Evolutionary conservation across 2,113 vertebrate species (phyloP), one percentile per base, ranked within the genome.

Genomic region (Oryzias curvinotus): DNA sequence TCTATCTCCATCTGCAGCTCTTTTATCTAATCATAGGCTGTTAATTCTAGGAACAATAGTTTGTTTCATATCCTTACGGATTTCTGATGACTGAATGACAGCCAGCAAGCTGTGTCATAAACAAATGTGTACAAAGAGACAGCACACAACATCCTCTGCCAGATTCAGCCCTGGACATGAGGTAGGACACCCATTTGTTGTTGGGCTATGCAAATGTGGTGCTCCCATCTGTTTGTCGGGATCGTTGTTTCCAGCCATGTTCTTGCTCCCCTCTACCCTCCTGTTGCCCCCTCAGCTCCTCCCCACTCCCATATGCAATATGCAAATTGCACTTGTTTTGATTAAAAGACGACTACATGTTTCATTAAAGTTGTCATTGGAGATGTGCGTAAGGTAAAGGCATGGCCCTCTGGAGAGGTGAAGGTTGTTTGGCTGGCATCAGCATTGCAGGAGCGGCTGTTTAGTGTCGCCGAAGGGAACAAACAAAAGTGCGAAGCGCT

Each of bases 311-410:
- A 51, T 63, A 41, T 16, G 4, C 67, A 61, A n/a, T 70, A 52
- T 81, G 66, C 77, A 90, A 89, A 92, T 91, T 70, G 57, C 71
- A 69, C 74, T 85, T 80, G 78, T 87, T 86, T 90, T 91, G 84
- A 91, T 90, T 92, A 91, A 90, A 87, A 90, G 82, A 84, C 69
- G 68, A 77, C 78, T 82, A 80, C 77, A 71, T 80, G 84, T 83
- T 67, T 87, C 80, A 87, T 89, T 90, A 80, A 86, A 85, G 71
- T 85, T 78, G 64, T 54, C 57, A 26, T 19, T 28, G 59, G 74
- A 71, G 57, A 76, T 75, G 56, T 76, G 59, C 56, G 30, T 54
- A 12, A 68, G 64, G 56, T 66, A 77, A 63, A 75, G 77, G 41
- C 49, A 65, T 68, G 57, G 52, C 66, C 82, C 90, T 83, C 83